Base-by-base conservation (phyloP, 2,888 invertebrate species). In the Heliconius sara region DNA sequence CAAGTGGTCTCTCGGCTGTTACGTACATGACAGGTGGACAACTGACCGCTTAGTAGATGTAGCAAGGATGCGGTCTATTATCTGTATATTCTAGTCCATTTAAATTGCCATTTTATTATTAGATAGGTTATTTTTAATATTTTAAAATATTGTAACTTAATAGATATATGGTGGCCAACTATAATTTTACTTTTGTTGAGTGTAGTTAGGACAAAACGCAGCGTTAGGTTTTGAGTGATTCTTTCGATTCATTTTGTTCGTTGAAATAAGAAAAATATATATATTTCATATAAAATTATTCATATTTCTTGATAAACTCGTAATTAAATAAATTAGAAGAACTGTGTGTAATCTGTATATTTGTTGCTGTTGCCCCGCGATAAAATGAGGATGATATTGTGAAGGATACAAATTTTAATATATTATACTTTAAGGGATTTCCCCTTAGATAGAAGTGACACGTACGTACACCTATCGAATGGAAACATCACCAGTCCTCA, bases 51-150 rank as follows among this genome's bases (percentile, higher is more conserved):
- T 47, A 13, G 43, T 66, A 27, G 75, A 19, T 30, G 43, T 43
- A 43, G 43, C 65, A 75, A 65, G 75, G 65, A 75, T 75, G 66
- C 65, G 16, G 27, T 75, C 75, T 66, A 75, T 65, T 75, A 66
- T 66, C 30, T 47, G 66, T 47, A 47, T 47, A 43, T 66, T 65
- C 65, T 65, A 30, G 25, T 47, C n/a, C 43, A 43, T 19, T 66
- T 75, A 22, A 30, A 22, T 66, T 19, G 25, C 7, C 6, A 43
- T 65, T 75, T 65, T 66, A 27, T 27, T 27, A 27, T 27, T 27
- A 27, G 27, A n/a, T 39, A 7, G n/a, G 22, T 34, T 57, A n/a
- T 30, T 34, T 25, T 25, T 43, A 70, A 22, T 22, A n/a, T 68
- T 16, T 67, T 22, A 10, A 30, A 68, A 30, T 65, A 65, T 65